Percentiles rank a stretch among this genome's conserved stretches.
Conservation (phyloP, 2,113 vertebrate species). For the Conger conger region DNA sequence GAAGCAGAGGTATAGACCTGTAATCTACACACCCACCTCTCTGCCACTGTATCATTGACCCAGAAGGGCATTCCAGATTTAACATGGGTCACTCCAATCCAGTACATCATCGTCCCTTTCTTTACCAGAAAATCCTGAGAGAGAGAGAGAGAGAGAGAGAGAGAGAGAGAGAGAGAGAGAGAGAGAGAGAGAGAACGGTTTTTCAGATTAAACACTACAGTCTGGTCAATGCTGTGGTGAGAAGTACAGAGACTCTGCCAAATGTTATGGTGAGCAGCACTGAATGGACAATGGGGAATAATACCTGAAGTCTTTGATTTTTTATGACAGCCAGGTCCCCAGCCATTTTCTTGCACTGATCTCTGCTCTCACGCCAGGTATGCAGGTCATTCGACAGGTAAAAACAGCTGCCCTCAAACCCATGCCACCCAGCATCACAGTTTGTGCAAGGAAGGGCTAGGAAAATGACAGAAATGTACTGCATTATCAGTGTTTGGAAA, state of each 20-base stretch:
- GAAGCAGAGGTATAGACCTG: background rate
- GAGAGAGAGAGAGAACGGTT: too few relatives aligned
- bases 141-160: slow-evolving; percentile 9
- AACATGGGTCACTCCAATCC: slow-evolving; percentile 54
- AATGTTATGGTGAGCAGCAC: background rate
- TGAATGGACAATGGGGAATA: background rate
- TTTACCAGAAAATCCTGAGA: slow-evolving; percentile 53
- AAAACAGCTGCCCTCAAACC: slow-evolving; percentile 49
- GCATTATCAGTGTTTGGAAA: background rate
- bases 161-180: too few relatives aligned
- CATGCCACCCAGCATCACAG: slow-evolving; percentile 50
- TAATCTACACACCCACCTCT: slow-evolving; percentile 47
- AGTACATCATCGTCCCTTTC: slow-evolving; percentile 41
- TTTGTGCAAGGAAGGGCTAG: background rate
- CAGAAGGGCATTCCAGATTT: slow-evolving; percentile 51
- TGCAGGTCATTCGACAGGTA: slow-evolving; percentile 48
- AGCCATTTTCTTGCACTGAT: slow-evolving; percentile 44
- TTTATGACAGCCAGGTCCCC: slow-evolving; percentile 59
- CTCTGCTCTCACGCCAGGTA: slow-evolving; percentile 54
- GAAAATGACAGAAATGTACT: background rate
- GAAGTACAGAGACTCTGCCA: too few relatives aligned
- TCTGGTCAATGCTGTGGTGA: too few relatives aligned
- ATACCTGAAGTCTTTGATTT: slow-evolving; percentile 53
- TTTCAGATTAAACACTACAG: background rate
- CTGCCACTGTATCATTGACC: slow-evolving; percentile 38